These are phyloP conservation scores for Rhynchophorus ferrugineus DNA, from an alignment of 1,140 invertebrate genomes.

Conservation along the genomic window DNA sequence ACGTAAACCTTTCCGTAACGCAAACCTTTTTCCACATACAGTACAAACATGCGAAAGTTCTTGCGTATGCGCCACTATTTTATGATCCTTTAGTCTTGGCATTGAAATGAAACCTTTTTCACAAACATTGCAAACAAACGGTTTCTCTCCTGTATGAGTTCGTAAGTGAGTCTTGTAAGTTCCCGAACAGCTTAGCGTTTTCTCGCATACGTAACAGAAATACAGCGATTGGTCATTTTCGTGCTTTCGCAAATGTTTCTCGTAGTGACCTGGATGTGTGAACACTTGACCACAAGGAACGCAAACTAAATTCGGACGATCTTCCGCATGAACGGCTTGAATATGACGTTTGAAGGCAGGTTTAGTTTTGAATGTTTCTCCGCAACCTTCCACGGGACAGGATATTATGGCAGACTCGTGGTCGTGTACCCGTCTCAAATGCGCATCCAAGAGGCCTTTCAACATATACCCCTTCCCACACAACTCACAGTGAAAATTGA, in stretches of 20 bases:
- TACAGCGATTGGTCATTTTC: slow-evolving; percentile 14
- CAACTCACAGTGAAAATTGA: slow-evolving; percentile 12
- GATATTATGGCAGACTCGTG: slow-evolving; percentile 54
- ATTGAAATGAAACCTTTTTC: slow-evolving; percentile 49
- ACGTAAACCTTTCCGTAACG: slow-evolving; percentile 14
- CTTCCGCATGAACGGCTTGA: slow-evolving; percentile 30
- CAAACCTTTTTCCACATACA: slow-evolving; percentile 18
- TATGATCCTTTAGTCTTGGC: slow-evolving; percentile 42
- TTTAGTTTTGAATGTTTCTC: slow-evolving; percentile 58
- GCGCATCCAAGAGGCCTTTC: slow-evolving; percentile 8
- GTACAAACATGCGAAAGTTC: slow-evolving; percentile 36
- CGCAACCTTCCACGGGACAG: slow-evolving; percentile 38
- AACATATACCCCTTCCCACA: slow-evolving; percentile 14
- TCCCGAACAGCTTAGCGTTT: slow-evolving; percentile 13
- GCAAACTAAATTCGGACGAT: slow-evolving; percentile 11
- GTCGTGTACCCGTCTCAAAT: slow-evolving; percentile 58
- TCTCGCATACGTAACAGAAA: slow-evolving; percentile 26
- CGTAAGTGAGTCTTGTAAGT: slow-evolving; percentile 48
- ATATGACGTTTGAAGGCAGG: slow-evolving; percentile 1
- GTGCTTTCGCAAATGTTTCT: background rate
- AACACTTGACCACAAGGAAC: background rate
- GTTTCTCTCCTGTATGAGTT: slow-evolving; percentile 61
- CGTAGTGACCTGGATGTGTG: background rate
- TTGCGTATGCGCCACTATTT: slow-evolving; percentile 43
- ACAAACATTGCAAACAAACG: slow-evolving; percentile 59